Evolutionary conservation across 2,113 vertebrate genomes (phyloP).

Genomic region (Chaenogobius annularis): DNA sequence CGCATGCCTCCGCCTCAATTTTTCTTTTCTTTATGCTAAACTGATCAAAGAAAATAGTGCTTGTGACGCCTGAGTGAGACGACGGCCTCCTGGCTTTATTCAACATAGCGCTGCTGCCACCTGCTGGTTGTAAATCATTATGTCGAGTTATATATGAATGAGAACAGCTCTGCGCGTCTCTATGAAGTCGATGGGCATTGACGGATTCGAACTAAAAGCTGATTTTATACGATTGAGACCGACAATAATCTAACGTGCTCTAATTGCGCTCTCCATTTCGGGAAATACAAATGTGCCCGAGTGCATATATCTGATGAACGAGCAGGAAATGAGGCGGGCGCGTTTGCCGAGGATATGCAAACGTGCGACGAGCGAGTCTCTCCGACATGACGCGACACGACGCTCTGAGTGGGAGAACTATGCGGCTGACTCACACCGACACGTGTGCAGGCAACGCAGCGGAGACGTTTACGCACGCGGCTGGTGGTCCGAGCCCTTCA

Average conservation of each 20-base stretch:
- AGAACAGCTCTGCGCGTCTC: no score
- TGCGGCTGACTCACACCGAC: conserved; percentile 27
- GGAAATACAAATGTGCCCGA: no score
- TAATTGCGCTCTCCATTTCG: no score
- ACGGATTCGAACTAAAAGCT: no score
- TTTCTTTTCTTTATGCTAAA: no score
- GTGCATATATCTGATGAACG: no score
- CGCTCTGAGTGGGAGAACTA: conserved; percentile 7
- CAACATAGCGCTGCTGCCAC: conserved; percentile 59
- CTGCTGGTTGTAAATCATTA: conserved; percentile 52
- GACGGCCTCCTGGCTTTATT: background rate
- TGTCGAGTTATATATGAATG: background rate
- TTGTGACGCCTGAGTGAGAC: background rate
- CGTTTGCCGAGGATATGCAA: background rate
- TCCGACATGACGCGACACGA: conserved; percentile 16
- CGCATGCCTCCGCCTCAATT: no score
- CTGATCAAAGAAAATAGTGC: background rate
- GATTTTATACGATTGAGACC: no score
- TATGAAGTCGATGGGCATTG: no score
- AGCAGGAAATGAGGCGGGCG: background rate
- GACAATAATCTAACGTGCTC: no score
- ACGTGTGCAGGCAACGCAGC: conserved; percentile 40
- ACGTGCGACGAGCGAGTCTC: background rate
- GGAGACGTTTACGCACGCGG: conserved; percentile 12
- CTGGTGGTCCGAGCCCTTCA: conserved; percentile 11